Base-by-base conservation (phyloP, 2,797 vertebrate species). In the Graptemys geographica region DNA sequence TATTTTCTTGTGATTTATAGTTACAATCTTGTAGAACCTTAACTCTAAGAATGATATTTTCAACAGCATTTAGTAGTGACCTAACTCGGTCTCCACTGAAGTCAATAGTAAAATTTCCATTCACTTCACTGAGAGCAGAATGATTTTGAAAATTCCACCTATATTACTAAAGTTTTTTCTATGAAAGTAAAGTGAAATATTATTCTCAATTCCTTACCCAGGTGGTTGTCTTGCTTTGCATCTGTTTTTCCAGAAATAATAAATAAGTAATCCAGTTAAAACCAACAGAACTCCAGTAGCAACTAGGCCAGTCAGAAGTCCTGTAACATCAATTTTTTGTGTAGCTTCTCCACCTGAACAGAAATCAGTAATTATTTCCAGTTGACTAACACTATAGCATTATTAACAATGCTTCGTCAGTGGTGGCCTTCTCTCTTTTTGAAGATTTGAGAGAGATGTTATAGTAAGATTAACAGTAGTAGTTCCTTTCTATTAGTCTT, bases 271-370 rank as follows among this genome's bases (percentile, higher is more conserved):
- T 79, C 97, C 97, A 79, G 98, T 65, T 82, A 99, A 93, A 94
- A 99, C 97, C 89, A 99, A 5, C 33, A 98, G 94, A 2, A 99
- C 98, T 90, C 99, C 99, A 90, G 98, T 98, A 84, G 96, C 97
- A 89, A 99, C 98, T 82, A 99, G 94, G 87, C 99, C 99, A 96
- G 99, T 99, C 96, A 99, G 97, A 90, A 99, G 98, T 74, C 98
- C 98, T 0, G 99, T 98, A 87, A 99, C 98, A 8, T 99, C 99
- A 0, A 99, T 90, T 91, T 98, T 98, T 5, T 97, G 97, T 90
- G 94, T 69, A 33, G 89, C 84, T 81, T 97, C 97, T 97, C 98
- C 98, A 98, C 98, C 85, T 97, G 95, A 51, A 94, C 28, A 96
- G 53, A 96, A 97, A 97, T 79, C 16, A 95, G 25, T 1, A 93